Percentiles rank a stretch among this genome's conserved stretches.
Evolutionary conservation across 2,888 invertebrate species (phyloP).

Genomic region (Abscondita cerata): DNA sequence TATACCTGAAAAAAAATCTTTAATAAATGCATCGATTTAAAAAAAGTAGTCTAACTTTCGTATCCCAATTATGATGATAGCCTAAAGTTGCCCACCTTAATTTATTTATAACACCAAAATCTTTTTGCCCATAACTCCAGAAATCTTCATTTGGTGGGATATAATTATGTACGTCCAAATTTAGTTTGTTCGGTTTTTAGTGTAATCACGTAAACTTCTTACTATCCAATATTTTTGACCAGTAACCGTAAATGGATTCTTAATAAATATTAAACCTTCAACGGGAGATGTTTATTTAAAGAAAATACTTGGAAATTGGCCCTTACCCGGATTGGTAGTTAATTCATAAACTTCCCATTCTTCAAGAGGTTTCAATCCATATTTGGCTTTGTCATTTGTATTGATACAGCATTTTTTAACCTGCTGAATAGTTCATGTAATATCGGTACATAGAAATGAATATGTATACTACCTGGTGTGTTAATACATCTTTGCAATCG

Average conservation of each 20-base stretch:
- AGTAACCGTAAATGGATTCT: slow-evolving; percentile 79
- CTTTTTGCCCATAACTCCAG: slow-evolving; percentile 68
- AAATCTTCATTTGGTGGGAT: slow-evolving; percentile 61
- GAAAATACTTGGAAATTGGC: no score
- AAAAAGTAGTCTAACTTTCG: slow-evolving; percentile 69
- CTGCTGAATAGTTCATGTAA: no score
- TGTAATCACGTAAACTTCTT: slow-evolving; percentile 78
- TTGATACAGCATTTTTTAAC: slow-evolving; percentile 5
- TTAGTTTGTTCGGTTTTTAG: slow-evolving; percentile 75
- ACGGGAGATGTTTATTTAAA: no score
- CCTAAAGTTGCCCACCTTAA: slow-evolving; percentile 96
- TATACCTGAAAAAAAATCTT: slow-evolving; percentile 64
- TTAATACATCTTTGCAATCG: slow-evolving; percentile 37
- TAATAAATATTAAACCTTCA: slow-evolving; percentile 79
- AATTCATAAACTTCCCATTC: slow-evolving; percentile 73
- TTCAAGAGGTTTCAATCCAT: slow-evolving; percentile 58
- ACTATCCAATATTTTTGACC: slow-evolving; percentile 87
- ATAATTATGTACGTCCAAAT: slow-evolving; percentile 66
- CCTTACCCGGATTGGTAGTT: slow-evolving; percentile 52
- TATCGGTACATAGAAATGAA: no score
- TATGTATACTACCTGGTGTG: background rate
- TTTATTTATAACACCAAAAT: slow-evolving; percentile 55
- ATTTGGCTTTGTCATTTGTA: slow-evolving; percentile 6
- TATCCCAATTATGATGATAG: slow-evolving; percentile 98
- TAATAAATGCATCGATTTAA: background rate